phyloP scores from a whole-genome alignment of 2,797 vertebrate genomes.

The Enteromius paludinosus region DNA sequence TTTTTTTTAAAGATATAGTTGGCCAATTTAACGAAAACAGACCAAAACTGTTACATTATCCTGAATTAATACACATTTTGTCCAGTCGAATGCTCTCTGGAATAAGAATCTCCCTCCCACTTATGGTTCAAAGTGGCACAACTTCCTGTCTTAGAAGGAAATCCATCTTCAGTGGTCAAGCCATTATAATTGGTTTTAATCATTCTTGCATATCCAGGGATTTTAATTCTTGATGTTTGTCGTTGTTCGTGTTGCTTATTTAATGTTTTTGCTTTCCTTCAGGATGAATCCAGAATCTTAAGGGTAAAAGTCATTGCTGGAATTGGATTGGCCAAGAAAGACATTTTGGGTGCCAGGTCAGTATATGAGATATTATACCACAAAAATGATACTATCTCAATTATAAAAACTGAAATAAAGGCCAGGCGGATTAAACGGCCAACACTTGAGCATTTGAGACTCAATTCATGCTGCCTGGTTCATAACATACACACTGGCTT shows the following conservation, averaged over 20 bases:
- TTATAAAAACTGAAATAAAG: neutral
- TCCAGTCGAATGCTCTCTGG: neutral
- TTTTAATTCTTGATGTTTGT: neutral
- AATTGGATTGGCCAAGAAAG: conserved; percentile 94
- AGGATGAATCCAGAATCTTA: conserved; percentile 86
- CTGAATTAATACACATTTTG: neutral
- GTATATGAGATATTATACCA: conserved; percentile 26
- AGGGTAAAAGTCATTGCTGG: conserved; percentile 91
- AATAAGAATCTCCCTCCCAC: neutral
- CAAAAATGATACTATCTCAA: neutral
- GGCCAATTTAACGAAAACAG: neutral
- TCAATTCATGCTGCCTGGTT: neutral
- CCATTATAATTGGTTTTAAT: neutral
- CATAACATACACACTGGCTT: neutral
- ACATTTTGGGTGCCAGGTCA: conserved; percentile 95
- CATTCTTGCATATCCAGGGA: neutral
- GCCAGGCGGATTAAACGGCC: neutral
- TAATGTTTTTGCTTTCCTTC: conserved; percentile 55
- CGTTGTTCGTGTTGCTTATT: neutral
- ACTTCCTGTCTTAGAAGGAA: neutral
- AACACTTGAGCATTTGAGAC: neutral
- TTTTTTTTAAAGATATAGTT: neutral
- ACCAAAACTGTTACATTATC: neutral
- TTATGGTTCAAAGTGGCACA: neutral
- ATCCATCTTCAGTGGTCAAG: too few relatives aligned